Conservation (phyloP, 2,888 invertebrate genomes). For the Nomada fucata region DNA sequence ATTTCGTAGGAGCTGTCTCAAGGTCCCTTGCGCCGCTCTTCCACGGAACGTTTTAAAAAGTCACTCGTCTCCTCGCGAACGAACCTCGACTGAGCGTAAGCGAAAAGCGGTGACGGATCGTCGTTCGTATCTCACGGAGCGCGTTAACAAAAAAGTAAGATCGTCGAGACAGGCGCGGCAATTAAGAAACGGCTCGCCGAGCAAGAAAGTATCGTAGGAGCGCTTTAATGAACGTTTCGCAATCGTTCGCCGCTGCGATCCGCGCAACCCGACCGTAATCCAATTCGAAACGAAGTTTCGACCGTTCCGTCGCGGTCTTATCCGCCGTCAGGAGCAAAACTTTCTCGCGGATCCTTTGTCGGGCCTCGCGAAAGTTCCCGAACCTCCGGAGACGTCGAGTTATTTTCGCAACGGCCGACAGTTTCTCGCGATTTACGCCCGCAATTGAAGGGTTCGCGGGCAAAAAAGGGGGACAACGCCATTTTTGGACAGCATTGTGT, state of each 20-base stretch:
- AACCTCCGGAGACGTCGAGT: neutral
- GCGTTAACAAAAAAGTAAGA: too few species aligned
- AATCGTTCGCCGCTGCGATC: too few species aligned
- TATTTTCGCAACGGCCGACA: neutral
- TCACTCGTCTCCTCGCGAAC: too few species aligned
- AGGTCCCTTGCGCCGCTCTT: neutral
- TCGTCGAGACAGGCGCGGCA: too few species aligned
- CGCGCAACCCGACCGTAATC: constrained; percentile 1
- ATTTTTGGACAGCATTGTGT: neutral
- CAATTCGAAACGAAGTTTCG: constrained; percentile 40
- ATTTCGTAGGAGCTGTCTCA: constrained; percentile 4
- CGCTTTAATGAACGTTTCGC: too few species aligned
- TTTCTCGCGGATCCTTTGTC: constrained; percentile 33
- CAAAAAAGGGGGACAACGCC: neutral
- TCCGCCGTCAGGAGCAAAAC: constrained; percentile 26
- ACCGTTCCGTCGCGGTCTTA: constrained; percentile 20
- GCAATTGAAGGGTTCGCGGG: neutral
- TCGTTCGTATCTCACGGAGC: too few species aligned
- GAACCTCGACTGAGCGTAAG: too few species aligned
- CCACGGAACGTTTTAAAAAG: too few species aligned
- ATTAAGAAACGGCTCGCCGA: too few species aligned
- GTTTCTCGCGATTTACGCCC: constrained; percentile 15
- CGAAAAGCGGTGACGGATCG: too few species aligned
- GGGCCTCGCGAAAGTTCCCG: constrained; percentile 7
- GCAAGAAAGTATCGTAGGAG: too few species aligned